These are phyloP conservation scores for Rhopalosiphum nymphaeae DNA, from an alignment of 2,888 invertebrate species.

Conservation along the genomic window DNA sequence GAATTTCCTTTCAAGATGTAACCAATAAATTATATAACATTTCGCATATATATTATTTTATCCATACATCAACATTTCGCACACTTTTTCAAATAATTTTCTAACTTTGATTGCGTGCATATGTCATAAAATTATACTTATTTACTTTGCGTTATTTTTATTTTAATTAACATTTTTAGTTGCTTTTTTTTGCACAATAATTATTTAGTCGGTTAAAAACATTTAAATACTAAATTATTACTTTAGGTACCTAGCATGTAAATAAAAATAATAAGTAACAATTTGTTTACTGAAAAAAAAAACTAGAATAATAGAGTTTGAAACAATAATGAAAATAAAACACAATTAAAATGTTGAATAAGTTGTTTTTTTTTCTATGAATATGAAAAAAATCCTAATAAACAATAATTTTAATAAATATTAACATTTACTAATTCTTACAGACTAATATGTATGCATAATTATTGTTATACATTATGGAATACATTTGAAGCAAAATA, in stretches of 20 bases:
- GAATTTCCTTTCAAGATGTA: not conserved
- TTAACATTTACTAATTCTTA: not conserved
- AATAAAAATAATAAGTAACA: not conserved
- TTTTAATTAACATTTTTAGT: constrained; percentile 15
- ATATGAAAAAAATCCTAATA: not conserved
- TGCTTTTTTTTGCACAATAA: not conserved
- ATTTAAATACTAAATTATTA: constrained; percentile 25
- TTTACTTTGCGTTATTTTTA: not conserved
- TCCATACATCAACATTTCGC: not conserved
- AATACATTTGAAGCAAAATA: not conserved
- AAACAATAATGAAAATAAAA: not conserved
- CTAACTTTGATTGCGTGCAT: constrained; percentile 11
- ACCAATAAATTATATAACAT: constrained; percentile 12
- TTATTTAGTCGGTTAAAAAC: constrained; percentile 3
- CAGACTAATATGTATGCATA: not conserved
- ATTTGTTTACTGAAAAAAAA: not conserved
- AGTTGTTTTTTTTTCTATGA: not conserved
- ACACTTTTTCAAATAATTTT: not conserved
- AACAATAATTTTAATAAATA: not conserved
- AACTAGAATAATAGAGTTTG: not conserved
- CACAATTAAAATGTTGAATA: not conserved
- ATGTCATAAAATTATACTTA: not conserved
- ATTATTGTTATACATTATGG: not conserved
- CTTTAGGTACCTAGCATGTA: not conserved
- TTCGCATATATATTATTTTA: not conserved